phyloP scores from a whole-genome alignment of 2,888 invertebrate species.

The Serrognathus titanus region DNA sequence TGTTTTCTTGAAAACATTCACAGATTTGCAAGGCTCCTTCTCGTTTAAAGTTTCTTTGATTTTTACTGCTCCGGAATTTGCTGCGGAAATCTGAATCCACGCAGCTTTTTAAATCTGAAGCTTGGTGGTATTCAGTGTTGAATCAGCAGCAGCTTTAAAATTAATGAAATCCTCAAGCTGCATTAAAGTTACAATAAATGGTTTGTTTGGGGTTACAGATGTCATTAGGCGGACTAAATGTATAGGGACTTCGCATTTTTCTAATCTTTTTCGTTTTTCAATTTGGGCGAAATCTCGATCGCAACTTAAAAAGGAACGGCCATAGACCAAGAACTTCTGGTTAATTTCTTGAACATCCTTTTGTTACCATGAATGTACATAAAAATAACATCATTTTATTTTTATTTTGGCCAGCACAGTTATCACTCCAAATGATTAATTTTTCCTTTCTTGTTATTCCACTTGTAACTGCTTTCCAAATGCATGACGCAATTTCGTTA shows the following conservation, averaged over 20 bases:
- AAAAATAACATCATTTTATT: neutral
- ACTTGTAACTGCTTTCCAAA: neutral
- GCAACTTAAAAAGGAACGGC: neutral
- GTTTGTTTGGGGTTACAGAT: slow-evolving; percentile 12
- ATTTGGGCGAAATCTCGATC: neutral
- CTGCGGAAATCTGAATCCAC: slow-evolving; percentile 14
- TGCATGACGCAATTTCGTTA: neutral
- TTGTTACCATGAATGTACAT: neutral
- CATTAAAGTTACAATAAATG: slow-evolving; percentile 16
- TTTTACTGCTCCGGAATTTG: no score
- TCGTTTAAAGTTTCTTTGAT: no score
- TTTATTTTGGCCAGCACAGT: neutral
- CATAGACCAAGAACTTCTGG: neutral
- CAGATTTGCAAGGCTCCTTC: no score
- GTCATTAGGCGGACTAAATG: slow-evolving; percentile 15
- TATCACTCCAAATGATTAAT: no score
- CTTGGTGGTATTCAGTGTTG: slow-evolving; percentile 7
- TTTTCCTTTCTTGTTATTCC: neutral
- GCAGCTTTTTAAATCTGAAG: slow-evolving; percentile 12
- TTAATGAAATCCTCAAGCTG: slow-evolving; percentile 14
- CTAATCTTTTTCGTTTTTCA: neutral
- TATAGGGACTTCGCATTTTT: slow-evolving; percentile 15
- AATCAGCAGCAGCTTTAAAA: slow-evolving; percentile 4
- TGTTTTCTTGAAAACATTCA: no score
- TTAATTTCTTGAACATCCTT: neutral